phyloP scores from a whole-genome alignment of 2,888 invertebrate genomes.

The Cataglyphis altisquamis region DNA sequence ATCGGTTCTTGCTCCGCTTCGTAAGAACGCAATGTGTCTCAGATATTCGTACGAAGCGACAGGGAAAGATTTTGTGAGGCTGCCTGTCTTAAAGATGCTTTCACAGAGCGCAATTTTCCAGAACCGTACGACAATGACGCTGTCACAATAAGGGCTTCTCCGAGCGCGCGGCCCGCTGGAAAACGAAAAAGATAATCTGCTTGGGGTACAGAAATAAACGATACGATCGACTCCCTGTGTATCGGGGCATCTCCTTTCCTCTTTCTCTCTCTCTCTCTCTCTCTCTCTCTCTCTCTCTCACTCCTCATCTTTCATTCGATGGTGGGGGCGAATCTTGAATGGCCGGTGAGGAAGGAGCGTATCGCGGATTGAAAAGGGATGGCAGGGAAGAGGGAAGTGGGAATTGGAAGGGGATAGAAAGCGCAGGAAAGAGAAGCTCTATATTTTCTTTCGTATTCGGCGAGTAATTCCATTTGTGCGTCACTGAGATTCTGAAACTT shows the following conservation, averaged over 20 bases:
- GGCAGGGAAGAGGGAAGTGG: conserved; percentile 49
- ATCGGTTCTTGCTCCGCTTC: conserved; percentile 56
- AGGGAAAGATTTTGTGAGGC: conserved; percentile 70
- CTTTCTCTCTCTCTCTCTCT: conserved; percentile 16
- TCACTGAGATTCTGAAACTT: conserved; percentile 82
- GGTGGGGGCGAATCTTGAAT: conserved; percentile 64
- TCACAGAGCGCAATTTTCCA: conserved; percentile 80
- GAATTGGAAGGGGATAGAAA: conserved; percentile 43
- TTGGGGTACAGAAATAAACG: conserved; percentile 80
- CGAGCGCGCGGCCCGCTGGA: conserved; percentile 55
- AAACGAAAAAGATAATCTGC: conserved; percentile 77
- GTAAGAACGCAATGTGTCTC: conserved; percentile 54
- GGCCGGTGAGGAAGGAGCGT: conserved; percentile 57
- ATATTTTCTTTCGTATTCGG: conserved; percentile 67
- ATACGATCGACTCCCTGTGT: conserved; percentile 81
- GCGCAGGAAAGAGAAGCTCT: conserved; percentile 55
- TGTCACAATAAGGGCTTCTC: conserved; percentile 81
- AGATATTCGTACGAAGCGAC: conserved; percentile 54
- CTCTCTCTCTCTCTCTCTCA: conserved; percentile 19
- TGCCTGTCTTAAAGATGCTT: conserved; percentile 73
- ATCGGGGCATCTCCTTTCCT: conserved; percentile 28
- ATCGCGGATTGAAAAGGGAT: conserved; percentile 56
- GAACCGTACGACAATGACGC: conserved; percentile 82
- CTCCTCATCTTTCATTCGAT: conserved; percentile 41
- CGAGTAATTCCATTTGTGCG: conserved; percentile 84